Evolutionary conservation across 2,113 vertebrate species (phyloP), one percentile per base, ranked within the genome.

Genomic region (Solenodon paradoxus): DNA sequence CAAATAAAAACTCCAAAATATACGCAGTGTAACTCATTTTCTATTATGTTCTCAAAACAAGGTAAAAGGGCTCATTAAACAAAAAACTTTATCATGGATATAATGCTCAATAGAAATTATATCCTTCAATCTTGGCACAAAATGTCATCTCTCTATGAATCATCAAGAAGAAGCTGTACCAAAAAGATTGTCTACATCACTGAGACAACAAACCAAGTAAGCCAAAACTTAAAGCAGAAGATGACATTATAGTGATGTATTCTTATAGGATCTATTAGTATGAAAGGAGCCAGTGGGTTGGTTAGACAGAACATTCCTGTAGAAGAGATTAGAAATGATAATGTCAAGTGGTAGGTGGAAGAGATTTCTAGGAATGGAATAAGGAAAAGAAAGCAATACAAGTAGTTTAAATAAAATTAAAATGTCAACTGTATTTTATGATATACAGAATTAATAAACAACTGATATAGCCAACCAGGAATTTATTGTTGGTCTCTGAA

Each of bases 1-100:
- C 12, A 74, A 78, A 74, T 45, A 47, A 0, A 3, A 82, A 22
- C 57, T 84, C 49, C 66, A 80, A 82, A 83, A 53, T 63, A 6
- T 71, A 9, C 16, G 91, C 32, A 95, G 66, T 12, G 4, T 77
- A 88, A 72, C 26, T 84, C 24, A 42, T 71, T 77, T 75, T 88
- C 5, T 85, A 19, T 66, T 57, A 26, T 53, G 75, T 49, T 9
- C 45, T 7, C n/a, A 30, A 51, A 77, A 86, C 2, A 1, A 47
- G 40, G 19, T 10, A 95, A 66, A 59, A 2, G 6, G 32, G 2
- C 7, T 71, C 53, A 80, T 71, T 45, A 72, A 89, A 61, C 59
- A 19, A 38, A 84, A 64, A 80, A 30, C 26, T 91, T 72, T 81
- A 42, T 5, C 2, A n/a, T 45, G 82, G 49, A 12, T 55, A 6